Conservation (phyloP, 2,113 vertebrate genomes). For the Zosterops hypoxanthus region DNA sequence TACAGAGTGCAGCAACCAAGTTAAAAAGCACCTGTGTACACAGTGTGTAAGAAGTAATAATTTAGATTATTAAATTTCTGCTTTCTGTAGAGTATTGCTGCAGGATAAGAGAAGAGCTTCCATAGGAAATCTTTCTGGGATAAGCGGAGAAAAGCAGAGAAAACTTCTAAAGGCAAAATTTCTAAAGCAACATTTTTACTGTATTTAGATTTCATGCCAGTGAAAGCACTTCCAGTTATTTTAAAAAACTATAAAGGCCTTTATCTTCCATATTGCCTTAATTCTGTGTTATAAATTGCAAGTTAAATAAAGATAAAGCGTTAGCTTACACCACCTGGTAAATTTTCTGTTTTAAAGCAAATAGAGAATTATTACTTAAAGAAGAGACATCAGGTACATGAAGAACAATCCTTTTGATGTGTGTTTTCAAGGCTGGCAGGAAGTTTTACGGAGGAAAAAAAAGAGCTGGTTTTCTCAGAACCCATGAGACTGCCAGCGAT, state of each 20-base stretch:
- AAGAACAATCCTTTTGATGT: not conserved
- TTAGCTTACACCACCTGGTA: not conserved
- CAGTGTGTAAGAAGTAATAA: not conserved
- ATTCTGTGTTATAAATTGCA: not conserved
- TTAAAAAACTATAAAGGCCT: not conserved
- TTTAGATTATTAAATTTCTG: not conserved
- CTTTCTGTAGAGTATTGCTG: not conserved
- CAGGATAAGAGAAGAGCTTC: not conserved
- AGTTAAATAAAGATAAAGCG: not conserved
- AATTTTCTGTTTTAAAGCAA: not conserved
- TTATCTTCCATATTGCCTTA: not conserved
- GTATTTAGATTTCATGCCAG: not conserved
- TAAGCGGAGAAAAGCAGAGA: not conserved
- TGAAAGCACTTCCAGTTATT: not conserved
- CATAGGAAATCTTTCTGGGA: not conserved
- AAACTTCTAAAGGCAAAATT: not conserved
- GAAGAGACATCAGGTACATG: not conserved
- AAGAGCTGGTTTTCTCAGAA: not conserved
- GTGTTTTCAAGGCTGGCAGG: not conserved
- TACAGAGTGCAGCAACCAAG: not conserved
- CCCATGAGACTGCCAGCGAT: fast-evolving
- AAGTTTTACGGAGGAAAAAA: not conserved
- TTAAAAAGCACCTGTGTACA: not conserved
- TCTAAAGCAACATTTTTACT: not conserved
- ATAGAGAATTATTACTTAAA: not conserved